Evolutionary conservation across 2,113 vertebrate species (phyloP).

Genomic region (Oreotrochilus melanogaster): DNA sequence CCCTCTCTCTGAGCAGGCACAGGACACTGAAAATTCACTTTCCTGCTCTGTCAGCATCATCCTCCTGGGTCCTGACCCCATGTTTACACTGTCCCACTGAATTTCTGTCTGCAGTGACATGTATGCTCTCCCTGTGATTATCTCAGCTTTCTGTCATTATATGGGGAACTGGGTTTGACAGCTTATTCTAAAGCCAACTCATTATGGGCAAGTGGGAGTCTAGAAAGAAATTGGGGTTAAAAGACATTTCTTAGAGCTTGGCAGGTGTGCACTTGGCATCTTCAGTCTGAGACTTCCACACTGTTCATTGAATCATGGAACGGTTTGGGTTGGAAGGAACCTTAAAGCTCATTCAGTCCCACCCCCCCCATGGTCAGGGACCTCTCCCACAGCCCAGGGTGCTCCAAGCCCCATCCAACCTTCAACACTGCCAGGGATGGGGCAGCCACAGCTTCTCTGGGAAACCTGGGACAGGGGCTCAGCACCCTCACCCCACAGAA

Average conservation of each 20-base stretch:
- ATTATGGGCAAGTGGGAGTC: not conserved
- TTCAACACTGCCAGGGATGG: no score
- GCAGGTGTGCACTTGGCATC: accelerated
- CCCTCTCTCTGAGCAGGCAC: not conserved
- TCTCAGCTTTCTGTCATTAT: not conserved
- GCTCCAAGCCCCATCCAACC: no score
- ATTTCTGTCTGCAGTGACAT: not conserved
- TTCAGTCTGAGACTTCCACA: not conserved
- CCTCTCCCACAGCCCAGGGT: no score
- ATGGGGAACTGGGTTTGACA: not conserved
- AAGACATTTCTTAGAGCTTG: not conserved
- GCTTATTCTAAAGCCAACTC: not conserved
- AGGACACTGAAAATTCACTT: not conserved
- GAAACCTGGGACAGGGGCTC: no score
- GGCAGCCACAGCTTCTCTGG: no score
- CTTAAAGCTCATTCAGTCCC: no score
- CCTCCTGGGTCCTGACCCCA: not conserved
- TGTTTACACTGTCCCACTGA: not conserved
- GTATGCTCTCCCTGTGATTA: not conserved
- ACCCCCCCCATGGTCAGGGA: no score
- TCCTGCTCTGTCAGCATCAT: no score
- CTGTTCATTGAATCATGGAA: no score
- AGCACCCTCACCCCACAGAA: no score
- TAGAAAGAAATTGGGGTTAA: not conserved
- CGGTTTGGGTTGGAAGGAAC: no score